Base-by-base conservation (phyloP, 2,888 invertebrate species). In the Rotaria sp. region DNA sequence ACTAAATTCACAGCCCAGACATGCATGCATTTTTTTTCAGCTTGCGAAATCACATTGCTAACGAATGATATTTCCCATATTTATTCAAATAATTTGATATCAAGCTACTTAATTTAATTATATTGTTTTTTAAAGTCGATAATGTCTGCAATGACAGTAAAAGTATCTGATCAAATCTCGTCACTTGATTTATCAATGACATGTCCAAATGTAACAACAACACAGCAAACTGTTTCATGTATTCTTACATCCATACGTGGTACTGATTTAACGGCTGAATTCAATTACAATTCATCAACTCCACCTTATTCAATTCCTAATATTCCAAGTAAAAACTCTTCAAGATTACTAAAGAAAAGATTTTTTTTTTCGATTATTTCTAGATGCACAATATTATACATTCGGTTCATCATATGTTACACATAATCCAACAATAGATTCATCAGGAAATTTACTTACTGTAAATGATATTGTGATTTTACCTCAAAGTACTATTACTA, bases 181-280 rank as follows among this genome's bases (percentile, higher is more conserved):
- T 21, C 41, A 41, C 26, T 45, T 24, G 80, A 80, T n/a, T 4
- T 80, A n/a, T 80, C 80, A 7, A n/a, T 80, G 13, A 80, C 80
- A 45, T 80, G 80, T 80, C 80, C 80, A n/a, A 80, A 80, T 80
- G 80, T 45, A 26, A 80, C 80, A 45, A 18, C 26, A 80, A 80
- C 80, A 2, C 13, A 35, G 11, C 26, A 26, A 3, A 80, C 26
- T 38, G 80, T 80, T n/a, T 80, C 41, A n/a, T 80, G 80, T 80
- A 26, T 3, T 26, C 11, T 80, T 45, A 45, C 45, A 80, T 26
- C n/a, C 2, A 45, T 26, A 4, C 41, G 80, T n/a, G 80, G 80
- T 45, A 80, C 45, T 45, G 26, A 21, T 45, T n/a, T 80, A n/a
- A 80, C 45, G 18, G 26, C 11, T 45, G 7, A 10, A 7, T 45